A percentile compares a stretch with the other conserved stretches of the same genome.
These are phyloP conservation scores for Ditylenchus dipsaci DNA, from an alignment of 1,140 invertebrate genomes.

Conservation along the genomic window DNA sequence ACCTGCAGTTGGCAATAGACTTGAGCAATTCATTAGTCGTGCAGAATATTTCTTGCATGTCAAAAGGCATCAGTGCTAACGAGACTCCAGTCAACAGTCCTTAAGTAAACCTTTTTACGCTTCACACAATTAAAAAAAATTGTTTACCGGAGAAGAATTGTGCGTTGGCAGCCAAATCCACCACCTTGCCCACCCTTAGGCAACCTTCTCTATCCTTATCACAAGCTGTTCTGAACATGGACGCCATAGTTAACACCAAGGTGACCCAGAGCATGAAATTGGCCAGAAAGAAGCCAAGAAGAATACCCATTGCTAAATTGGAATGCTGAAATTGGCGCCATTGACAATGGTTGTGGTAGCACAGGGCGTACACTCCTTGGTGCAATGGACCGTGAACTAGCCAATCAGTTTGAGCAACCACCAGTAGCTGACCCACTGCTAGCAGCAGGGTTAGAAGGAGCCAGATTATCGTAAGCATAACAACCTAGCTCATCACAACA, in stretches of 20 bases:
- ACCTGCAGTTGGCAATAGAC: constrained; percentile 21
- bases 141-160: constrained; percentile 16
- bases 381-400: constrained; percentile 17
- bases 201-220: background rate
- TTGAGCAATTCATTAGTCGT: constrained; percentile 14
- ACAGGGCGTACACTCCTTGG: constrained; percentile 17
- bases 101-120: background rate
- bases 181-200: background rate
- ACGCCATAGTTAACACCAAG: background rate
- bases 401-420: constrained; percentile 21
- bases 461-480: constrained; percentile 22
- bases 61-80: constrained; percentile 13
- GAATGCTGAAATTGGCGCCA: background rate
- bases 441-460: constrained; percentile 7
- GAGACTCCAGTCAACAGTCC: background rate
- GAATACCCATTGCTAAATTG: background rate
- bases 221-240: constrained; percentile 7
- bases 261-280: background rate
- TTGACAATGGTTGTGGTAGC: constrained; percentile 20
- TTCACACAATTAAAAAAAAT: too few relatives aligned
- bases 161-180: constrained; percentile 17
- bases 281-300: constrained; percentile 13
- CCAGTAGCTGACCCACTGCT: constrained; percentile 11
- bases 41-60: constrained; percentile 14
- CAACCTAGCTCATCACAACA: background rate